Base-by-base conservation (phyloP, 2,113 vertebrate species). In the Rhombomys opimus region DNA sequence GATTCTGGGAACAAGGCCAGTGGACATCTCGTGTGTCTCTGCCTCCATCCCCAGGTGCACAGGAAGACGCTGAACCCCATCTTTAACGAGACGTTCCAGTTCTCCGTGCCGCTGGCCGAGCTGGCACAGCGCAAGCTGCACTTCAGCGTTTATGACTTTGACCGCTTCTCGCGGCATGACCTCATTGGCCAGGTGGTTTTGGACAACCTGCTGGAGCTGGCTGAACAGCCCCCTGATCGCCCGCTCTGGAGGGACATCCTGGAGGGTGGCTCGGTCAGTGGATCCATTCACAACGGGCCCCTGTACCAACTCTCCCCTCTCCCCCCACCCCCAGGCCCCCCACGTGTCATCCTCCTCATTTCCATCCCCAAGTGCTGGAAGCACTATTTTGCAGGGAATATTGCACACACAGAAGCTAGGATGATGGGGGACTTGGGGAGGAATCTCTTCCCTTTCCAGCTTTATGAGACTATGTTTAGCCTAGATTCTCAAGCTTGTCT, bases 11-110 rank as follows among this genome's bases (percentile, higher is more conserved):
- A 57, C 14, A 27, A 30, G 54, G 41, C 25, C 35, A 63, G 17
- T 20, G 61, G 61, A 11, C 63, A 73, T 20, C 25, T 25, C 27
- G 25, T 59, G 75, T n/a, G 17, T 85, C n/a, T 65, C n/a, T 17
- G 77, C 9, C 0, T 30, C 57, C 22, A 25, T 20, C 59, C 38
- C n/a, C 82, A 98, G 97, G 99, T 99, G 89, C 99, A 99, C 98
- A 99, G 99, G 96, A 99, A 99, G 98, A 99, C 99, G 15, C 98
- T 99, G 95, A 99, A 99, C 98, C 99, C 99, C 0, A 98, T 99
- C 90, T 99, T 99, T 98, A 99, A 99, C 0, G 99, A 99, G 99
- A 99, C 99, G 0, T 99, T 99, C 95, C 99, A 99, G 97, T 99
- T 99, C 84, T 98, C 99, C 0, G 99, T 99, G 61, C 99, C 99